Conservation (phyloP, 37 sponge, comb jelly and placozoan species). For the Beroe forskalii region DNA sequence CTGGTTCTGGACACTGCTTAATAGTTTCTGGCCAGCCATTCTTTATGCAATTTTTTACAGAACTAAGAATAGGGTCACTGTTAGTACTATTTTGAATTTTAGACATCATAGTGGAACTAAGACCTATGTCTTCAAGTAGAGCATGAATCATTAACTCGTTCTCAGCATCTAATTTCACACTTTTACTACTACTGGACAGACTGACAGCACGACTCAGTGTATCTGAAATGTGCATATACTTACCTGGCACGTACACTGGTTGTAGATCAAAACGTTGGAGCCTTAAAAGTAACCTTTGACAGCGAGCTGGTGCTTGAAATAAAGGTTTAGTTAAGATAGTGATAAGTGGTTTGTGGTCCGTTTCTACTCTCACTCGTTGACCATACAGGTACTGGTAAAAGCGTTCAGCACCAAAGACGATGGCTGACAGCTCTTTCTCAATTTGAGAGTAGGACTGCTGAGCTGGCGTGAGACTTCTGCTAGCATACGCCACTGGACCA, state of each 20-base stretch:
- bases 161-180: background rate
- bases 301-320: background rate
- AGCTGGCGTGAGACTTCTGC: constrained; percentile 40
- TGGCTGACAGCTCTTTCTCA: constrained; percentile 59
- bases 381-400: constrained; percentile 8
- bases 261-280: background rate
- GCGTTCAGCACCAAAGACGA: constrained; percentile 60
- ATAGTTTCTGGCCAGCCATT: background rate
- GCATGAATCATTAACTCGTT: background rate
- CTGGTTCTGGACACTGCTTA: background rate
- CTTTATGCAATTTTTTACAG: background rate
- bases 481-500: constrained; percentile 62
- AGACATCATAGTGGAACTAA: background rate
- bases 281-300: background rate
- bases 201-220: background rate
- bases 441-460: background rate
- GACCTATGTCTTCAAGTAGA: background rate
- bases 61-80: background rate
- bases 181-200: background rate
- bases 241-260: background rate
- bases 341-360: background rate
- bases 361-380: background rate
- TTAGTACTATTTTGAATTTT: background rate
- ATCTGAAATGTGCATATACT: background rate
- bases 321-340: background rate